Percentiles rank a stretch among this genome's conserved stretches.
Conservation (phyloP, 2,113 vertebrate genomes). For the Cygnus buccinator region DNA sequence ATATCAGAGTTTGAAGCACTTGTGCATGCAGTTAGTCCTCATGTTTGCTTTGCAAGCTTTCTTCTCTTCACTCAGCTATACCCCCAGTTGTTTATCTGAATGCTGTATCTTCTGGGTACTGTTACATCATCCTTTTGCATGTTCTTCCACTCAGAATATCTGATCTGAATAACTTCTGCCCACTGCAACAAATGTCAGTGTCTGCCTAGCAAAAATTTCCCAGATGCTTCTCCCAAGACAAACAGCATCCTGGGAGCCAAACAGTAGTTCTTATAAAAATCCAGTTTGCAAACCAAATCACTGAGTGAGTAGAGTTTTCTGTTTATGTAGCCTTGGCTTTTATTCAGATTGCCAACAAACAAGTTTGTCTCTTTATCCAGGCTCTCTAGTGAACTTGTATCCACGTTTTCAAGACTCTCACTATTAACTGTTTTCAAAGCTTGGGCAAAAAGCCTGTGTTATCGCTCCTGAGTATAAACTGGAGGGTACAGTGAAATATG, state of each 20-base stretch:
- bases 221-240: not conserved
- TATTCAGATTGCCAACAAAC: not conserved
- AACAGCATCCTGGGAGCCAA: not conserved
- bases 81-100: not conserved
- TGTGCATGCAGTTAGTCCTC: not conserved
- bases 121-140: not conserved
- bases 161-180: not conserved
- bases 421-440: not conserved
- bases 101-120: not conserved
- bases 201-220: not conserved
- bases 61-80: not conserved
- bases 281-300: not conserved
- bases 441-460: not conserved
- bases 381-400: not conserved
- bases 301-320: not conserved
- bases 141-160: not conserved
- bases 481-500: not conserved
- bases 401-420: not conserved
- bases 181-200: not conserved
- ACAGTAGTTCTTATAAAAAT: not conserved
- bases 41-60: not conserved
- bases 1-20: not conserved
- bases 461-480: not conserved
- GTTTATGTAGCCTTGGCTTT: not conserved
- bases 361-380: not conserved